Base-by-base conservation (phyloP, 2,888 invertebrate genomes). In the Nesidiocoris tenuis region DNA sequence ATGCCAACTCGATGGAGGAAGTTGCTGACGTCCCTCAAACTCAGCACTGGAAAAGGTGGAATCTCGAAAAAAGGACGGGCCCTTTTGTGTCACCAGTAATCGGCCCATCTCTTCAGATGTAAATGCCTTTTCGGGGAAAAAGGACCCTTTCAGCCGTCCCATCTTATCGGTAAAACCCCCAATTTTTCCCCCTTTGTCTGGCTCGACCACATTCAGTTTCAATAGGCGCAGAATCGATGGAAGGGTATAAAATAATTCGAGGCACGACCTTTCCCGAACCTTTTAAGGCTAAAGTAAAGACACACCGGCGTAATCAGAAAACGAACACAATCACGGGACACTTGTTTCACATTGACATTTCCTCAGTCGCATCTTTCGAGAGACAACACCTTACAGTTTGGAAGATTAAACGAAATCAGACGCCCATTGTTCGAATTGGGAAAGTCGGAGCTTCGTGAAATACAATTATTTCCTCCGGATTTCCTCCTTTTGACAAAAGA, bases 51-150 rank as follows among this genome's bases (percentile, higher is more conserved):
- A n/a, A n/a, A n/a, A n/a, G n/a, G n/a, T n/a, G n/a, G n/a, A n/a
- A n/a, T 39, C 12, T 39, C 39, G 3, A 39, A 56, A 55, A 17
- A 56, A 56, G 22, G 23, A 23, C n/a, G 21, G 23, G 70, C 17
- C 24, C 56, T 57, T 70, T 70, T 70, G 70, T 70, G 70, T 70
- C 23, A 25, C 59, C 39, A 59, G 56, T 67, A 61, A 70, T 70
- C 70, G 70, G 70, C 25, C 70, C 70, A 70, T 70, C 70, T 57
- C 70, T 70, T 70, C 70, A 70, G 70, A 70, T 70, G 70, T 70
- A 70, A 70, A 70, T 70, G 70, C 25, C 70, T n/a, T 57, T 70
- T 21, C 21, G 21, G 70, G 55, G 21, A 39, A 39, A 39, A 12
- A 12, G 39, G 5, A 7, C 39, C 39, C 39, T 39, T 39, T 39